Evolutionary conservation across 1,140 invertebrate genomes (phyloP), one percentile per base, ranked within the genome.

Genomic region (Nixonia krombeini): DNA sequence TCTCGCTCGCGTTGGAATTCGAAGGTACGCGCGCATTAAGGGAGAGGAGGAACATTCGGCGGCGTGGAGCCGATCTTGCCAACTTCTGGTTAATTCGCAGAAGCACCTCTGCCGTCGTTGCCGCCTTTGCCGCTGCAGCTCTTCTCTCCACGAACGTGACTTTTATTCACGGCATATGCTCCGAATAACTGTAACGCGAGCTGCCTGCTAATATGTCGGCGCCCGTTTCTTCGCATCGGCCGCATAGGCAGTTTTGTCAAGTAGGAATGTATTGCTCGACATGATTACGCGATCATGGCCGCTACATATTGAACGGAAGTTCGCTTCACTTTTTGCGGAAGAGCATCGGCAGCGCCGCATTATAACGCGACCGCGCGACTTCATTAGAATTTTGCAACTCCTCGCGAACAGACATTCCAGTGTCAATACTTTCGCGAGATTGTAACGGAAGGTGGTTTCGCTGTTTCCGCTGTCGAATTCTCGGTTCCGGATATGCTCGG

Each of bases 91-190:
- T 46, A 15, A 37, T 37, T 37, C 33, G 33, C 10, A 37, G 33
- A 37, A 37, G 33, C 10, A 12, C 7, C 33, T 2, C 29, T 31
- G 50, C 55, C 72, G 57, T 52, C 50, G 52, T 45, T 29, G 37
- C 53, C 10, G 33, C 7, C 33, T 2, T 8, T 31, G 50, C 55
- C 72, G 57, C 55, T 53, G 52, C 49, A 31, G 37, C 53, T 49
- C 58, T 45, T 53, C 52, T 55, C 29, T 56, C 59, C 37, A 21
- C 9, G 51, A 55, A 69, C 66, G 66, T 69, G 66, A 63, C 66
- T 69, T 70, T 70, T 64, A 70, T 70, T 64, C 67, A 70, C 67
- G 61, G 67, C 59, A 64, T 70, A 51, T 70, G 67, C 67, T 46
- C 56, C 55, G 59, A 63, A 70, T 61, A 70, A 70, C 49, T 63